A percentile compares a stretch with the other conserved stretches of the same genome.
Conservation (phyloP, 2,797 vertebrate genomes). For the Pangasius mekongensis region DNA sequence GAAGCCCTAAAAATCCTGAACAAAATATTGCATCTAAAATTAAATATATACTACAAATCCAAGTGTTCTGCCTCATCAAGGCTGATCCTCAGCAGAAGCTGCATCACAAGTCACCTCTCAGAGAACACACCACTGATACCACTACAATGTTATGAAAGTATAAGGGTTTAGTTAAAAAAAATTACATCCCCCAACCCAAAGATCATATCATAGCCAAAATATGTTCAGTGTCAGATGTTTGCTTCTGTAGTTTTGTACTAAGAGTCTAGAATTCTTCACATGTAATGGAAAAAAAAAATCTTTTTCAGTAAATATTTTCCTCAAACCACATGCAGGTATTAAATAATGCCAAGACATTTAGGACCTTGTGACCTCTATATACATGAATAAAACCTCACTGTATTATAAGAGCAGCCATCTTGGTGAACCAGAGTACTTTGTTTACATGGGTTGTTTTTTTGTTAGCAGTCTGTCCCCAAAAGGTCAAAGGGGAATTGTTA, state of each 20-base stretch:
- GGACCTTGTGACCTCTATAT: background rate
- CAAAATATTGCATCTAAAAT: background rate
- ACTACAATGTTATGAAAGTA: background rate
- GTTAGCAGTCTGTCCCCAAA: background rate
- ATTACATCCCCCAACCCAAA: background rate
- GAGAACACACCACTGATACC: background rate
- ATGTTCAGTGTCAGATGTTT: background rate
- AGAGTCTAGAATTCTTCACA: too few relatives aligned
- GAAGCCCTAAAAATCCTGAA: background rate
- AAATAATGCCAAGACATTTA: background rate
- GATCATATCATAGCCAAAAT: background rate
- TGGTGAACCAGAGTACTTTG: background rate
- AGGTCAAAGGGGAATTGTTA: background rate
- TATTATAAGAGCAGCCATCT: background rate
- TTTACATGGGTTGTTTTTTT: background rate
- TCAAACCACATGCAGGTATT: background rate
- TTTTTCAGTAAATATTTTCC: background rate
- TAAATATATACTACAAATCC: background rate
- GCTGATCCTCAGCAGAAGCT: constrained; percentile 19
- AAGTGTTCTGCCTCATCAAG: constrained; percentile 15
- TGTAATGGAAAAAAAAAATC: background rate
- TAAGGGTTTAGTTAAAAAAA: background rate
- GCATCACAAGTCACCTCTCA: constrained; percentile 16
- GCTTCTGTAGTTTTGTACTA: background rate
- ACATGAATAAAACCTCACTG: background rate